These are phyloP conservation scores for Sapayoa aenigma DNA, from an alignment of 2,113 vertebrate species.

Conservation along the genomic window DNA sequence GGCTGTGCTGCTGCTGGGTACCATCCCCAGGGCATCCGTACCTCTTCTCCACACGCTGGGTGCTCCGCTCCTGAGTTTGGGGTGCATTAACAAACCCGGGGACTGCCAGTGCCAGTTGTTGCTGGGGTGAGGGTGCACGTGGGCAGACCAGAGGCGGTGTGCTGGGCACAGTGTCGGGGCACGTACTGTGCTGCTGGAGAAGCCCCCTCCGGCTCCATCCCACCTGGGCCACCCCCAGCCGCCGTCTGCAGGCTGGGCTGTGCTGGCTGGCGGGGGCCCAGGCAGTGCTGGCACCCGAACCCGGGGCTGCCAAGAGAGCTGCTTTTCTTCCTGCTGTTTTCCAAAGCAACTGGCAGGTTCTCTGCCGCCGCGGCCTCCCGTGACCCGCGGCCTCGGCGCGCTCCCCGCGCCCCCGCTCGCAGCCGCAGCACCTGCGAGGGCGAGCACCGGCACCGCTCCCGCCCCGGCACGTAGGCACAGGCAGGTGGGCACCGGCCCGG, in stretches of 20 bases:
- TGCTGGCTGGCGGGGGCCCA: not conserved
- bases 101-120: not conserved
- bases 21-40: not conserved
- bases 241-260: not conserved
- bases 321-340: conserved; percentile 51
- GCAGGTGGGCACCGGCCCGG: not conserved
- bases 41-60: not conserved
- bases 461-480: not conserved
- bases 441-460: not conserved
- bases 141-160: not conserved
- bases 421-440: not conserved
- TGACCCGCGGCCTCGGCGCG: not conserved
- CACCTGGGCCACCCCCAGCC: not conserved
- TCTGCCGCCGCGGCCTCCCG: not conserved
- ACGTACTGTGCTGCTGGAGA: rapidly evolving
- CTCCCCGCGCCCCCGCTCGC: not conserved
- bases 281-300: conserved; percentile 5
- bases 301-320: not conserved
- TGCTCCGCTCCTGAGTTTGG: rapidly evolving
- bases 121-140: not conserved
- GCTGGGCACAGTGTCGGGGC: not conserved
- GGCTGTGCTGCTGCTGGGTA: not conserved
- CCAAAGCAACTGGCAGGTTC: conserved; percentile 29
- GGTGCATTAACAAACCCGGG: not conserved
- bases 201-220: not conserved